A percentile compares a stretch with the other conserved stretches of the same genome.
These are phyloP conservation scores for Cheilosia impressa DNA, from an alignment of 2,888 invertebrate species.

Conservation along the genomic window DNA sequence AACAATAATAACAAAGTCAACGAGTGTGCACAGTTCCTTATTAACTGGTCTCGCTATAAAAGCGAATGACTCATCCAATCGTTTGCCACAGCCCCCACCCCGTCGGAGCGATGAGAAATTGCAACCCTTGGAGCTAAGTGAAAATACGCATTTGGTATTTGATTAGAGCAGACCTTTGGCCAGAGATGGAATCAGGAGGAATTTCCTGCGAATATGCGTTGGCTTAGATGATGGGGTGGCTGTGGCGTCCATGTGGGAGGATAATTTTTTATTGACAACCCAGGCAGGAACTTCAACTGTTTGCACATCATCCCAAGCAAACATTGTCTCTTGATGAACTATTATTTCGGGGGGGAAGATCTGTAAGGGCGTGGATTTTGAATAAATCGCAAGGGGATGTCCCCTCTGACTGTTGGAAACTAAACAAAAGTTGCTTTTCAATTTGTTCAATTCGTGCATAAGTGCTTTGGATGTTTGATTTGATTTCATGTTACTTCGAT, in stretches of 20 bases:
- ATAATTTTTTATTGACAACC: slow-evolving; percentile 38
- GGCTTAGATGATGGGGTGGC: slow-evolving; percentile 25
- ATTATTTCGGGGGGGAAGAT: slow-evolving; percentile 11
- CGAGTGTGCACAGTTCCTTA: slow-evolving; percentile 41
- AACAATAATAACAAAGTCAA: slow-evolving; percentile 56
- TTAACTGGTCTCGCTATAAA: slow-evolving; percentile 62
- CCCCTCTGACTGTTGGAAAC: slow-evolving; percentile 9
- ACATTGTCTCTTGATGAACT: slow-evolving; percentile 55
- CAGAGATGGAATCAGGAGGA: slow-evolving; percentile 8
- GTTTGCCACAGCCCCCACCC: too few species aligned
- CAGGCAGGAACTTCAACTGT: slow-evolving; percentile 55
- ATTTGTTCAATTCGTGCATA: slow-evolving; percentile 62
- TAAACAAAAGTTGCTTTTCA: slow-evolving; percentile 55
- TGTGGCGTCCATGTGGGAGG: slow-evolving; percentile 11
- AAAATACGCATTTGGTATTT: slow-evolving; percentile 36
- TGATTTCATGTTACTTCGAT: slow-evolving; percentile 46
- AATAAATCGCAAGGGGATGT: background rate
- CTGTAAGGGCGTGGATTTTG: background rate
- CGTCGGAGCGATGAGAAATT: slow-evolving; percentile 2
- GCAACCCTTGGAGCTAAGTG: slow-evolving; percentile 52
- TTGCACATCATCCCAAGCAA: slow-evolving; percentile 61
- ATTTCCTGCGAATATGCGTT: slow-evolving; percentile 9
- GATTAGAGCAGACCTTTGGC: slow-evolving; percentile 58
- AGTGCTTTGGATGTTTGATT: slow-evolving; percentile 60
- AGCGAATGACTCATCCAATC: slow-evolving; percentile 57